Conservation (phyloP, 2,888 invertebrate species). For the Acanthococcus lagerstroemiae region DNA sequence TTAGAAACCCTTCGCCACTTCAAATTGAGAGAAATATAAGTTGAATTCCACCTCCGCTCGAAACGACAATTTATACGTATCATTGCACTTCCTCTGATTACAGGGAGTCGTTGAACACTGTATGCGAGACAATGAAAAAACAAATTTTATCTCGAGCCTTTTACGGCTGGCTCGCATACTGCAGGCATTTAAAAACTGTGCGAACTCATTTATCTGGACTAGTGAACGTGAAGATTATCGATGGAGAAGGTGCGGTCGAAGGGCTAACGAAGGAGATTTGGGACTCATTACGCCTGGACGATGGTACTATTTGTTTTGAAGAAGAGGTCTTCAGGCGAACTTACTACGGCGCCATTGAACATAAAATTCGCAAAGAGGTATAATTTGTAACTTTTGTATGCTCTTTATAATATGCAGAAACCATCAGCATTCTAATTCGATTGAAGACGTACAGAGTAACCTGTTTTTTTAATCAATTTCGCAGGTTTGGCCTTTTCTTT, state of each 20-base stretch:
- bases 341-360: conserved; percentile 78
- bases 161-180: conserved; percentile 93
- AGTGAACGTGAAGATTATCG: conserved; percentile 64
- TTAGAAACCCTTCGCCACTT: too few species aligned
- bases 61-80: too few species aligned
- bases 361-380: conserved; percentile 57
- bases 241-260: conserved; percentile 51
- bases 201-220: conserved; percentile 83
- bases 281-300: conserved; percentile 51
- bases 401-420: not conserved
- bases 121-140: conserved; percentile 88
- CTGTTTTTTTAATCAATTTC: not conserved
- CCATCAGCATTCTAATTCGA: not conserved
- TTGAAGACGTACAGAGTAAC: not conserved
- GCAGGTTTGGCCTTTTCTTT: conserved; percentile 75
- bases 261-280: conserved; percentile 71
- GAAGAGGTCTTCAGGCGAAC: conserved; percentile 70
- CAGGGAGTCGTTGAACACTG: conserved; percentile 50
- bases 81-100: conserved; percentile 20
- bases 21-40: too few species aligned
- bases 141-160: conserved; percentile 92
- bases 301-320: conserved; percentile 51
- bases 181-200: conserved; percentile 83
- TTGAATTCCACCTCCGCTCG: too few species aligned
- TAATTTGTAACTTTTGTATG: not conserved